phyloP scores from a whole-genome alignment of 2,888 invertebrate genomes.

The Congeria kusceri region DNA sequence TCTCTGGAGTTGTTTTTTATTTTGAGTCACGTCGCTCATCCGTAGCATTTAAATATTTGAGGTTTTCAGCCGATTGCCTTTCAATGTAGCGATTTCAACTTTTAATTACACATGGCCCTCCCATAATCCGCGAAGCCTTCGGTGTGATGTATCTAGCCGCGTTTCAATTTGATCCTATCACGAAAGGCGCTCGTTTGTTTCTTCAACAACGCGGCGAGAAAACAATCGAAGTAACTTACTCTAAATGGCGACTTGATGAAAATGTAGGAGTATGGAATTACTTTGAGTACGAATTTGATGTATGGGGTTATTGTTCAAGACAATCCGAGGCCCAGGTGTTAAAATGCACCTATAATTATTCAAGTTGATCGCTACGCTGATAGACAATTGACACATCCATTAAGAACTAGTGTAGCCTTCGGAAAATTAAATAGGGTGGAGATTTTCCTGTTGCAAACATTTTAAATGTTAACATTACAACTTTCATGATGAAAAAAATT shows the following conservation, averaged over 20 bases:
- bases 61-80: conserved; percentile 29
- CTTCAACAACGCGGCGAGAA: not conserved
- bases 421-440: not conserved
- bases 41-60: not conserved
- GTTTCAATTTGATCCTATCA: conserved; percentile 38
- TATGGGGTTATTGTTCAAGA: conserved; percentile 18
- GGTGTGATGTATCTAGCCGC: conserved; percentile 21
- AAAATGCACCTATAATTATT: conserved; percentile 38
- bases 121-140: conserved; percentile 9
- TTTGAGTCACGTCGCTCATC: not conserved
- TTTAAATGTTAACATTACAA: too few relatives aligned
- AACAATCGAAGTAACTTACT: conserved; percentile 37
- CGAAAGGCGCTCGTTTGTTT: conserved; percentile 32
- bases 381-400: not conserved
- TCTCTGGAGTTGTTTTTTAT: not conserved
- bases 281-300: conserved; percentile 12
- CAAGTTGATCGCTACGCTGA: not conserved
- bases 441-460: too few relatives aligned
- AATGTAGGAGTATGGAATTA: conserved; percentile 34
- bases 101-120: conserved; percentile 30
- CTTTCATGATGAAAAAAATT: too few relatives aligned
- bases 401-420: not conserved
- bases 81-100: conserved; percentile 26
- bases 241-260: conserved; percentile 23
- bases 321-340: conserved; percentile 44